phyloP scores from a whole-genome alignment of 2,888 invertebrate species.

The Anodontia alba region DNA sequence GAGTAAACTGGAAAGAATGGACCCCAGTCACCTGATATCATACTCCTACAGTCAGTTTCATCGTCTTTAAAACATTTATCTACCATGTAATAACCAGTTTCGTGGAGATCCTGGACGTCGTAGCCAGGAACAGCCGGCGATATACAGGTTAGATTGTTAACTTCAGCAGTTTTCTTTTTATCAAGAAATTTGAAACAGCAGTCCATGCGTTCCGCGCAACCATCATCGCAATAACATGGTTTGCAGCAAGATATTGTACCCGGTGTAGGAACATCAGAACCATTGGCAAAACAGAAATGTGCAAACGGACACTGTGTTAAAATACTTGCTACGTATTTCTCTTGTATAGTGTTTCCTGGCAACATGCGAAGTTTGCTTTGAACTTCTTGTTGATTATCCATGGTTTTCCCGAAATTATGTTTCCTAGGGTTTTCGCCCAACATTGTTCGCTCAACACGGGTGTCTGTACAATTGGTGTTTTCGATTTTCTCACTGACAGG shows the following conservation, averaged over 20 bases:
- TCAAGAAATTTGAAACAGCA: background rate
- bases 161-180: background rate
- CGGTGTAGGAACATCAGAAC: background rate
- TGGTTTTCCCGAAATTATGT: too few species aligned
- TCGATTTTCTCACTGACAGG: too few species aligned
- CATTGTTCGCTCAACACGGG: too few species aligned
- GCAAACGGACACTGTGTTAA: background rate
- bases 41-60: background rate
- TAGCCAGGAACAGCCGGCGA: background rate
- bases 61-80: background rate
- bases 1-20: background rate
- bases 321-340: too few species aligned
- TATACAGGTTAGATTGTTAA: background rate
- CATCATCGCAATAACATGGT: background rate
- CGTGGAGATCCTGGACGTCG: background rate
- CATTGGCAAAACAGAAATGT: background rate
- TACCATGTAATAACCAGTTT: background rate
- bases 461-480: too few species aligned
- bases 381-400: too few species aligned
- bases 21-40: background rate
- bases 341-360: too few species aligned
- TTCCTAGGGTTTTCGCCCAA: too few species aligned
- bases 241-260: background rate
- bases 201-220: background rate
- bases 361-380: too few species aligned